These are phyloP conservation scores for Urocynchramus pylzowi DNA, from an alignment of 2,113 vertebrate species.

Conservation along the genomic window DNA sequence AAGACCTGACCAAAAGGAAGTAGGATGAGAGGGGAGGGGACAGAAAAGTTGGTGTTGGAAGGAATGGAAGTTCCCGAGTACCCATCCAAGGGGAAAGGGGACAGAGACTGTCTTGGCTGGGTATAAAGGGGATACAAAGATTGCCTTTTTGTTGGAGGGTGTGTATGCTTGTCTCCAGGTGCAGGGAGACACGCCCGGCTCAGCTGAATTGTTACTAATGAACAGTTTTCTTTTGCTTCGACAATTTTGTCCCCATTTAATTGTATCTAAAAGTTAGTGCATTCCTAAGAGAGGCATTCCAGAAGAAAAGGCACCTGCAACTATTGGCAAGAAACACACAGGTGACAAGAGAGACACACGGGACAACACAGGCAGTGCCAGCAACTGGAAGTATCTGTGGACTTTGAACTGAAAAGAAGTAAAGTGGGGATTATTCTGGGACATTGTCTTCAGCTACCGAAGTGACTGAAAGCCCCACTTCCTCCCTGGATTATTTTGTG, in stretches of 20 bases:
- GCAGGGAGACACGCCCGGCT: too few species aligned
- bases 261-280: not conserved
- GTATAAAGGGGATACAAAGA: not conserved
- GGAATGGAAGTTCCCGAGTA: not conserved
- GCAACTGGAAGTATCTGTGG: not conserved
- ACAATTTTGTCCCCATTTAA: not conserved
- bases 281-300: not conserved
- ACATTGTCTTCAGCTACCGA: not conserved
- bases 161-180: not conserved
- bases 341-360: not conserved
- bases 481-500: not conserved
- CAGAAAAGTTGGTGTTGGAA: not conserved
- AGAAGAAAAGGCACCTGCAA: not conserved
- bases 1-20: not conserved
- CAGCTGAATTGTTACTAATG: not conserved
- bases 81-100: not conserved
- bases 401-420: not conserved
- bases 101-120: not conserved
- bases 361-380: not conserved
- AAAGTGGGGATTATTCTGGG: not conserved
- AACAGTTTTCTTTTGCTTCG: not conserved
- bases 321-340: not conserved
- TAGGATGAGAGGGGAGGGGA: not conserved
- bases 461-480: not conserved
- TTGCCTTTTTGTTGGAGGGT: not conserved